Conservation (phyloP, 2,797 vertebrate genomes). For the Acanthornis magna region DNA sequence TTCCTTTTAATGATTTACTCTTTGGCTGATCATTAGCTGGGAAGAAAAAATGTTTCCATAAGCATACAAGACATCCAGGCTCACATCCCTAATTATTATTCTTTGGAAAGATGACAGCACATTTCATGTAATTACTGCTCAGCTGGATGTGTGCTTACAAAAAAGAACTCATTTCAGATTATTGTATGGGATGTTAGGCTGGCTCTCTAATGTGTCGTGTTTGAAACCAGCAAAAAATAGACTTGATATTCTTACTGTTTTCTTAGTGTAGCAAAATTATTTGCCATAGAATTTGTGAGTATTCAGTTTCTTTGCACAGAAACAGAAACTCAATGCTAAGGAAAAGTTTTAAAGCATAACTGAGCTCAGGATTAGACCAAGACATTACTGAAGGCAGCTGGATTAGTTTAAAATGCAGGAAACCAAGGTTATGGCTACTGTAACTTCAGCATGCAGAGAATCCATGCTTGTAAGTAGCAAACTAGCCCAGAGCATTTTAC, state of each 20-base stretch:
- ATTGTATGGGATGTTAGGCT: conserved; percentile 11
- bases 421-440: not conserved
- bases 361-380: not conserved
- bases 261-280: not conserved
- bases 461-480: not conserved
- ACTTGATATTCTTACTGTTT: not conserved
- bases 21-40: conserved; percentile 15
- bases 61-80: conserved; percentile 20
- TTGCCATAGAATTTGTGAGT: not conserved
- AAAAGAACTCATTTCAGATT: conserved; percentile 18
- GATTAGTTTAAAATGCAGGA: not conserved
- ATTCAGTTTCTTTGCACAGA: not conserved
- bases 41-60: conserved; percentile 46
- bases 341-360: not conserved
- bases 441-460: not conserved
- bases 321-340: not conserved
- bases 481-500: not conserved
- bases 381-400: not conserved
- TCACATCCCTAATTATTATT: conserved; percentile 46
- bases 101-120: conserved; percentile 44
- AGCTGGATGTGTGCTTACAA: conserved; percentile 31
- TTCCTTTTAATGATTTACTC: conserved; percentile 46
- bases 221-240: not conserved
- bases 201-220: not conserved
- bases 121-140: conserved; percentile 54